Evolutionary conservation across 1,140 invertebrate genomes (phyloP).

Genomic region (Saccostrea glomerata): DNA sequence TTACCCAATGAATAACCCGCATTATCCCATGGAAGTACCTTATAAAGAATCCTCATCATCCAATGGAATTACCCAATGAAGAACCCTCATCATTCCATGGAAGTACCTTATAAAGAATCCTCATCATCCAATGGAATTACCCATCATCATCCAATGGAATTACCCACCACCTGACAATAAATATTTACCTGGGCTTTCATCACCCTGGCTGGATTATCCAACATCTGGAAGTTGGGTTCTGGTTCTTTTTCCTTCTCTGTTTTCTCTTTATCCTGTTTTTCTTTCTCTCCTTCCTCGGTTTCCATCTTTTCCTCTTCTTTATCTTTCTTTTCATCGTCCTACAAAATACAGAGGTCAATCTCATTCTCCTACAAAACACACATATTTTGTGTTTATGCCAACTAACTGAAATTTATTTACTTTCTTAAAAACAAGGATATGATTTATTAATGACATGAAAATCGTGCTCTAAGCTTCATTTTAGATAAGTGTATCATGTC

Average conservation of each 20-base stretch:
- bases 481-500: not conserved
- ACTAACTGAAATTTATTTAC: constrained; percentile 63
- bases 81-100: too few species aligned
- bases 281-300: constrained; percentile 80
- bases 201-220: constrained; percentile 95
- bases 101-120: too few species aligned
- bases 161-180: not conserved
- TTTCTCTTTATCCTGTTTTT: constrained; percentile 71
- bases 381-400: constrained; percentile 71
- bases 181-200: constrained; percentile 89
- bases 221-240: constrained; percentile 92
- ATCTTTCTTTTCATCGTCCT: constrained; percentile 71
- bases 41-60: too few species aligned
- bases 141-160: too few species aligned
- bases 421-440: not conserved
- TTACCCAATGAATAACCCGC: too few species aligned
- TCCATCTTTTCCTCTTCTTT: constrained; percentile 62
- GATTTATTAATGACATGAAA: not conserved
- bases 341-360: not conserved
- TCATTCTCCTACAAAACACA: not conserved
- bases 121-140: too few species aligned
- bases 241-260: constrained; percentile 84
- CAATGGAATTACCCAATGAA: too few species aligned
- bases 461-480: not conserved
- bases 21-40: too few species aligned